Percentiles rank a stretch among this genome's conserved stretches.
Evolutionary conservation across 2,888 invertebrate genomes (phyloP).

Genomic region (Gari tellinella): DNA sequence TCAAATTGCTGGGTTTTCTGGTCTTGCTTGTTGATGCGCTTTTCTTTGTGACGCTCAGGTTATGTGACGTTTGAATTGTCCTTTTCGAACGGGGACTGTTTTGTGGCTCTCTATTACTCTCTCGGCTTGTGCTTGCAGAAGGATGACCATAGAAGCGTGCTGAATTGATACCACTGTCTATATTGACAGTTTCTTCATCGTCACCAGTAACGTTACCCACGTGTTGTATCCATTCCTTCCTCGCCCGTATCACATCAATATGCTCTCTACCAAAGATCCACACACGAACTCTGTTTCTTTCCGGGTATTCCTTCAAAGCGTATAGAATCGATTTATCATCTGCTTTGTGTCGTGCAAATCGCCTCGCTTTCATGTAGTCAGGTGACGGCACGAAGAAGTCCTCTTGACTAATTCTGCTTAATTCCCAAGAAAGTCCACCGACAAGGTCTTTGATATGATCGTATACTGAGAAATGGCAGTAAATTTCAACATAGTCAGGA

Average conservation of each 20-base stretch:
- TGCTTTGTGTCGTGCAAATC: conserved; percentile 45
- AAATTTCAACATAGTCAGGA: conserved; percentile 52
- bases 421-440: conserved; percentile 31
- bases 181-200: conserved; percentile 21
- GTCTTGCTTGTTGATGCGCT: background rate
- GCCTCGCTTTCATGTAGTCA: conserved; percentile 45
- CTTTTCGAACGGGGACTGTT: background rate
- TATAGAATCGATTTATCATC: conserved; percentile 45
- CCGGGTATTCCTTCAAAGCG: conserved; percentile 51
- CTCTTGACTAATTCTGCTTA: conserved; percentile 41
- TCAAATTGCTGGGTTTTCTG: background rate
- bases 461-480: conserved; percentile 48
- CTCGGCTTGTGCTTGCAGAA: conserved; percentile 28
- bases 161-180: conserved; percentile 19
- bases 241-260: conserved; percentile 41
- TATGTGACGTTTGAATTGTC: too few species aligned
- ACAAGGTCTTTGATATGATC: conserved; percentile 46
- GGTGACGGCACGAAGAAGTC: conserved; percentile 54
- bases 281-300: conserved; percentile 40
- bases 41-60: background rate
- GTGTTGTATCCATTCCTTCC: conserved; percentile 50
- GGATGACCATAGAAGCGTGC: conserved; percentile 43
- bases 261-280: conserved; percentile 56
- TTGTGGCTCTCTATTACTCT: conserved; percentile 2
- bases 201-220: conserved; percentile 52